Percentiles rank a stretch among this genome's conserved stretches.
phyloP scores from a whole-genome alignment of 2,888 invertebrate species.

The Spilosoma lubricipeda region DNA sequence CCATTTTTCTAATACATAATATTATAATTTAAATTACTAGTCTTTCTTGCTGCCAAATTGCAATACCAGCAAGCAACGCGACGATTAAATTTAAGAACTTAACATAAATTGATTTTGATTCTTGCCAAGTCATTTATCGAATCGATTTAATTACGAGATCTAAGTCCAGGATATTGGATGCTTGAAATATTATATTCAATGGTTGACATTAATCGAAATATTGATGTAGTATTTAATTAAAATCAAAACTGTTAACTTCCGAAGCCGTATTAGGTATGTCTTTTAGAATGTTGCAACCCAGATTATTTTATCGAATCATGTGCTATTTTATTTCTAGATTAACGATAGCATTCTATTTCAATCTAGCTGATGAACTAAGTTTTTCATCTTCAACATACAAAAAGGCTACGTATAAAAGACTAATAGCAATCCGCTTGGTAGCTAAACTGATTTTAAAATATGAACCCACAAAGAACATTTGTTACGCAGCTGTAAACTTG shows the following conservation, averaged over 20 bases:
- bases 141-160: neutral
- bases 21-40: too few relatives aligned
- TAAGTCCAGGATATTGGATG: slow-evolving; percentile 5
- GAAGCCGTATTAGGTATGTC: neutral
- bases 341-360: too few relatives aligned
- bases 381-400: neutral
- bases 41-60: too few relatives aligned
- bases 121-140: neutral
- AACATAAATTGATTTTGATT: neutral
- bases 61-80: neutral
- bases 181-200: neutral
- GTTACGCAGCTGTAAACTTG: neutral
- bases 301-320: neutral
- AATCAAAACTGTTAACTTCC: neutral
- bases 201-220: slow-evolving; percentile 4
- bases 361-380: neutral
- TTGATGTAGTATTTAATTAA: neutral
- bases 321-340: too few relatives aligned
- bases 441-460: neutral
- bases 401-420: neutral
- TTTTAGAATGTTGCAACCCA: neutral
- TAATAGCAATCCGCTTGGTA: neutral
- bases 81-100: neutral
- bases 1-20: too few relatives aligned
- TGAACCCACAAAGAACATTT: neutral